Percentiles rank a stretch among this genome's conserved stretches.
Conservation (phyloP, 2,888 invertebrate genomes). For the Erebia ligea region DNA sequence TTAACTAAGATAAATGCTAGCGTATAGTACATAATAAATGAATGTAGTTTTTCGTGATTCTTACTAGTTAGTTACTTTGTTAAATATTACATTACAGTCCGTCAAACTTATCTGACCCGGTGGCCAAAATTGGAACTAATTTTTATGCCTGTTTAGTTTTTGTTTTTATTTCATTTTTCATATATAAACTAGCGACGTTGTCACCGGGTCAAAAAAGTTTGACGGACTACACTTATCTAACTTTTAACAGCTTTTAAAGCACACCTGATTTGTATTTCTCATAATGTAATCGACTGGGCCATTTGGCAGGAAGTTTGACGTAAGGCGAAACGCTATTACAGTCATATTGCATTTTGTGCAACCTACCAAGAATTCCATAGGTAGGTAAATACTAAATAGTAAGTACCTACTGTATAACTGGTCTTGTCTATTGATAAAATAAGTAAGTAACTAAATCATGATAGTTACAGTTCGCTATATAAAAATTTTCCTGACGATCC, state of each 20-base stretch:
- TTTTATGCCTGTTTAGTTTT: too few relatives aligned
- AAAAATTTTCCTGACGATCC: too few relatives aligned
- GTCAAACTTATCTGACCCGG: too few relatives aligned
- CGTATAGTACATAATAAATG: too few relatives aligned
- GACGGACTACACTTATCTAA: too few relatives aligned
- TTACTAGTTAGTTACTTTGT: neutral
- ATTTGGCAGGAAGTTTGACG: slow-evolving; percentile 57
- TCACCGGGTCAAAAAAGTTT: neutral
- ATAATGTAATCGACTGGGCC: slow-evolving; percentile 36
- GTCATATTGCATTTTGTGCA: slow-evolving; percentile 7
- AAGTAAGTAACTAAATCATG: neutral
- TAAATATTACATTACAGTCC: too few relatives aligned
- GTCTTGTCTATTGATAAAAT: slow-evolving; percentile 31
- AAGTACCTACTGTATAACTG: neutral
- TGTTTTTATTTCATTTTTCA: too few relatives aligned
- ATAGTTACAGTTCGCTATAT: too few relatives aligned
- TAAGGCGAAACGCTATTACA: slow-evolving; percentile 45
- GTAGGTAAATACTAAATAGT: neutral
- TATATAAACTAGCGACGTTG: too few relatives aligned
- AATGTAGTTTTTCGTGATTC: neutral
- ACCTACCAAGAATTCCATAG: neutral
- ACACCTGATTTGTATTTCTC: slow-evolving; percentile 40
- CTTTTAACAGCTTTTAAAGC: slow-evolving; percentile 38
- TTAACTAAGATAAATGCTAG: neutral
- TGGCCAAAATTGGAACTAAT: too few relatives aligned